A percentile compares a stretch with the other conserved stretches of the same genome.
phyloP scores from a whole-genome alignment of 1,140 invertebrate species.

The Drosophila kohkoa region DNA sequence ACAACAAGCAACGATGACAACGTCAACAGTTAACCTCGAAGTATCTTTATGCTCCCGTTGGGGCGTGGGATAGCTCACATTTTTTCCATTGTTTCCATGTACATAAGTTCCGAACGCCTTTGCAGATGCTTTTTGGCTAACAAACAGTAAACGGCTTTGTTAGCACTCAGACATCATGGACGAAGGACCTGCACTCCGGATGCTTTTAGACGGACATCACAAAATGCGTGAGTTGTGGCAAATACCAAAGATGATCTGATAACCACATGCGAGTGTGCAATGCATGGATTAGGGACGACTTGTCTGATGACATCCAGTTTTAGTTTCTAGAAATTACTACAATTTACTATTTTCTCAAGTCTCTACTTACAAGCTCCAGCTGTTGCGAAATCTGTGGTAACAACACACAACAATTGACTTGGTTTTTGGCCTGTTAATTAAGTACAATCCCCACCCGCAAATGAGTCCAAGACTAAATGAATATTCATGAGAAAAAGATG shows the following conservation, averaged over 20 bases:
- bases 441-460: conserved; percentile 1
- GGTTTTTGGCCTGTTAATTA: conserved; percentile 64
- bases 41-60: not conserved
- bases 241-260: no score
- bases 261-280: no score
- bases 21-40: conserved; percentile 23
- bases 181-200: not conserved
- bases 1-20: conserved; percentile 9
- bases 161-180: conserved; percentile 3
- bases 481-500: conserved; percentile 67
- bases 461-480: conserved; percentile 40
- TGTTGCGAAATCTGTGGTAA: conserved; percentile 39
- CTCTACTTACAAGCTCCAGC: conserved; percentile 19
- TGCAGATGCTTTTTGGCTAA: conserved; percentile 3
- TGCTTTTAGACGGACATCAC: conserved; percentile 6
- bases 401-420: conserved; percentile 20
- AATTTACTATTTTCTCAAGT: not conserved
- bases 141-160: not conserved
- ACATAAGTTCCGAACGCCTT: not conserved
- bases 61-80: conserved; percentile 19
- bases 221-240: not conserved
- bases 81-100: conserved; percentile 13
- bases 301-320: no score
- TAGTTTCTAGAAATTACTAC: no score
- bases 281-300: no score